A percentile compares a stretch with the other conserved stretches of the same genome.
These are phyloP conservation scores for Criorhina ranunculi DNA, from an alignment of 2,888 invertebrate species.

Conservation along the genomic window DNA sequence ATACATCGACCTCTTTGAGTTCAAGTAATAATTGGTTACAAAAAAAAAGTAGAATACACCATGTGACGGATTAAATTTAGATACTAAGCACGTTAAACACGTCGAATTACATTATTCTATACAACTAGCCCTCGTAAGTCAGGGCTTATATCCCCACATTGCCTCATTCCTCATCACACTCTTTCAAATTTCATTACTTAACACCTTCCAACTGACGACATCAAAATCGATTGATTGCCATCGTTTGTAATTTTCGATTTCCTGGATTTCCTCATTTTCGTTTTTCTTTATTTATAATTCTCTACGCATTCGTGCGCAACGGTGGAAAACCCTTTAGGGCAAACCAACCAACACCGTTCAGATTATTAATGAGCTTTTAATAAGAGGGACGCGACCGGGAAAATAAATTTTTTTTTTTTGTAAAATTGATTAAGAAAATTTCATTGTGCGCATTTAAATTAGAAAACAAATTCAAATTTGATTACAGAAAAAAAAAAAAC, in stretches of 20 bases:
- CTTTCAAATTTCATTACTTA: conserved; percentile 49
- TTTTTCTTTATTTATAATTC: conserved; percentile 54
- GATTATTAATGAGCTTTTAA: conserved; percentile 74
- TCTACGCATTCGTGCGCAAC: conserved; percentile 64
- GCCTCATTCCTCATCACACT: not conserved
- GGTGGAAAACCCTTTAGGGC: conserved; percentile 71
- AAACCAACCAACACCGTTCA: conserved; percentile 18
- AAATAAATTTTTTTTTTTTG: conserved; percentile 5
- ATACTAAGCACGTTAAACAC: no score
- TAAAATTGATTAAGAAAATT: conserved; percentile 33
- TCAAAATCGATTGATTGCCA: conserved; percentile 54
- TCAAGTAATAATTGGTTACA: no score
- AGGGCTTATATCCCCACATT: conserved; percentile 1
- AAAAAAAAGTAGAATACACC: no score
- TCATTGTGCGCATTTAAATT: conserved; percentile 47
- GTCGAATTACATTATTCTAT: not conserved
- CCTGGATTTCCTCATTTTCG: conserved; percentile 41
- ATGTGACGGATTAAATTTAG: no score
- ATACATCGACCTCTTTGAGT: no score
- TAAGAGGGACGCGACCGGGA: conserved; percentile 12
- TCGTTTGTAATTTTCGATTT: conserved; percentile 10
- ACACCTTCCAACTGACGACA: conserved; percentile 35
- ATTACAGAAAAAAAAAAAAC: conserved; percentile 24
- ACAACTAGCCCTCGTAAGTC: conserved; percentile 1
- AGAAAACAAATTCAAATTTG: conserved; percentile 41